Conservation (phyloP, 2,797 vertebrate genomes). For the Novumbra hubbsi region DNA sequence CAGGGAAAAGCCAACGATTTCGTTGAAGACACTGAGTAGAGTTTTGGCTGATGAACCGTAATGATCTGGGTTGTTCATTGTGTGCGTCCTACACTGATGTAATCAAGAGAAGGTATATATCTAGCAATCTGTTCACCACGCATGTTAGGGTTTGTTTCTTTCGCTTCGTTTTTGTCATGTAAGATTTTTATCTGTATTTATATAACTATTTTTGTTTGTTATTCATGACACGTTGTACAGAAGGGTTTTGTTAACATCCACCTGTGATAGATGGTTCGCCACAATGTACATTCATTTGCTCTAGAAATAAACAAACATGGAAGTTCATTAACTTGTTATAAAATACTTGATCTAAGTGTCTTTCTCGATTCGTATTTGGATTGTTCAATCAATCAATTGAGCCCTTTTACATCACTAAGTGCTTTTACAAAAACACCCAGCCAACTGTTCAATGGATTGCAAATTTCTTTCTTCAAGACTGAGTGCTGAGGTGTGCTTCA, state of each 20-base stretch:
- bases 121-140: constrained; percentile 77
- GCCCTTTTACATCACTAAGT: too few species aligned
- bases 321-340: constrained; percentile 40
- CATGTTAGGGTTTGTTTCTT: constrained; percentile 78
- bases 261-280: constrained; percentile 90
- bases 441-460: too few species aligned
- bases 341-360: constrained; percentile 14
- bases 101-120: constrained; percentile 62
- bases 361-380: background rate
- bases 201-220: constrained; percentile 84
- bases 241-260: constrained; percentile 82
- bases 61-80: constrained; percentile 56
- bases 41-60: constrained; percentile 57
- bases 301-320: constrained; percentile 83
- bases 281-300: constrained; percentile 89
- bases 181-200: constrained; percentile 92
- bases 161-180: constrained; percentile 76
- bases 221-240: constrained; percentile 91
- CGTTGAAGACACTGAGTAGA: constrained; percentile 46
- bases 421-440: too few species aligned
- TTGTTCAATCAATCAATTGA: too few species aligned
- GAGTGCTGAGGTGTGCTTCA: constrained; percentile 35
- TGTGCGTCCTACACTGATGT: constrained; percentile 37
- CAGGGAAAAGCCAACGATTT: constrained; percentile 63
- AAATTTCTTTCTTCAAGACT: constrained; percentile 21